A percentile compares a stretch with the other conserved stretches of the same genome.
phyloP scores from a whole-genome alignment of 2,888 invertebrate species.

The Parnassius smintheus region DNA sequence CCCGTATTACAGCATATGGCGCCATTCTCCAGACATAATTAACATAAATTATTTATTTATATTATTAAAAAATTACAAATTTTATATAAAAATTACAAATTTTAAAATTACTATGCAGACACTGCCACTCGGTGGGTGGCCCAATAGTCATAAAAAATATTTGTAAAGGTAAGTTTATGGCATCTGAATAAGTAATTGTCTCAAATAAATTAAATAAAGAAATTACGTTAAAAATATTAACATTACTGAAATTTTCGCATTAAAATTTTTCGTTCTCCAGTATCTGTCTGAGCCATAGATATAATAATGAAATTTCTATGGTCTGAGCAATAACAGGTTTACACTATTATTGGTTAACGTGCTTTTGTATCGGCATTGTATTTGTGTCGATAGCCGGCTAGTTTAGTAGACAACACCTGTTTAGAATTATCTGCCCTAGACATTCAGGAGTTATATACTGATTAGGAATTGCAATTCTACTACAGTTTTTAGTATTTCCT shows the following conservation, averaged over 20 bases:
- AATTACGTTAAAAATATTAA: constrained; percentile 21
- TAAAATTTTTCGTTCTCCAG: constrained; percentile 6
- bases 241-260: constrained; percentile 1
- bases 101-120: constrained; percentile 16
- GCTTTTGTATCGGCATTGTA: not conserved
- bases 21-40: too few relatives aligned
- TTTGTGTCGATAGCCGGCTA: not conserved
- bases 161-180: constrained; percentile 15
- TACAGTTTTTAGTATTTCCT: too few relatives aligned
- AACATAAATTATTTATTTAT: too few relatives aligned
- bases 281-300: not conserved
- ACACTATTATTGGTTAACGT: not conserved
- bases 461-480: too few relatives aligned
- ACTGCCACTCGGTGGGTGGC: constrained; percentile 20
- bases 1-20: too few relatives aligned
- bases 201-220: not conserved
- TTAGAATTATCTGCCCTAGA: not conserved
- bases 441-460: too few relatives aligned
- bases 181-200: constrained; percentile 11
- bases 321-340: constrained; percentile 3
- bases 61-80: too few relatives aligned
- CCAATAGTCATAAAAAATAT: constrained; percentile 22
- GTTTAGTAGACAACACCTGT: not conserved
- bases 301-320: too few relatives aligned
- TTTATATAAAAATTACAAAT: too few relatives aligned